These are phyloP conservation scores for Tholera decimalis DNA, from an alignment of 2,888 invertebrate species.

Conservation along the genomic window DNA sequence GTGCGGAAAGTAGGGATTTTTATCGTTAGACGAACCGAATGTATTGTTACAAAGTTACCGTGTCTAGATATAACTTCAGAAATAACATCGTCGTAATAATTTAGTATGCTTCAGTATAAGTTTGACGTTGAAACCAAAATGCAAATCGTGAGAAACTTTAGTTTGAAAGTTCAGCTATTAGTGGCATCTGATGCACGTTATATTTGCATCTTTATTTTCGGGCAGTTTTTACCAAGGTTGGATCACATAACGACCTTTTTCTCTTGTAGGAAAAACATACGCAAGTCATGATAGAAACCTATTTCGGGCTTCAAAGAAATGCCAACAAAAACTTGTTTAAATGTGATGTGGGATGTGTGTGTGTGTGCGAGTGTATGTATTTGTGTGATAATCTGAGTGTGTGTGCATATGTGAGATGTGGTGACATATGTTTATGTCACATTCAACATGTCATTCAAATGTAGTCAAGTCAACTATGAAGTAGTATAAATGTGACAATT, in stretches of 20 bases:
- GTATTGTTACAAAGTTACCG: background rate
- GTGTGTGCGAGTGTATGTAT: no score
- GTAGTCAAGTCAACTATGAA: no score
- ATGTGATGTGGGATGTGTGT: no score
- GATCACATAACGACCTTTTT: background rate
- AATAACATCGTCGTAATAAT: background rate
- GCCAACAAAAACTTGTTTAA: no score
- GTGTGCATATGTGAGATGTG: no score
- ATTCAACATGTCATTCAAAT: no score
- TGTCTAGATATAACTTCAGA: no score
- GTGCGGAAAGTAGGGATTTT: background rate
- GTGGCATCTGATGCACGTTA: conserved; percentile 43
- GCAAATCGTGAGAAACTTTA: conserved; percentile 28
- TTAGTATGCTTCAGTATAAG: conserved; percentile 12
- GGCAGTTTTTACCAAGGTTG: background rate
- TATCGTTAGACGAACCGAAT: background rate
- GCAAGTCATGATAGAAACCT: background rate
- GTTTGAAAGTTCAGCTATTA: conserved; percentile 40
- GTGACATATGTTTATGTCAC: no score
- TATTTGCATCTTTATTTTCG: conserved; percentile 26
- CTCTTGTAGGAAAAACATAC: background rate
- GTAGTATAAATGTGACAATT: no score
- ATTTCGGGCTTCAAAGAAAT: no score
- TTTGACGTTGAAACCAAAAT: conserved; percentile 30
- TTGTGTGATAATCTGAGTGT: no score